Evolutionary conservation across 2,113 vertebrate genomes (phyloP).

Genomic region (Alosa alosa): DNA sequence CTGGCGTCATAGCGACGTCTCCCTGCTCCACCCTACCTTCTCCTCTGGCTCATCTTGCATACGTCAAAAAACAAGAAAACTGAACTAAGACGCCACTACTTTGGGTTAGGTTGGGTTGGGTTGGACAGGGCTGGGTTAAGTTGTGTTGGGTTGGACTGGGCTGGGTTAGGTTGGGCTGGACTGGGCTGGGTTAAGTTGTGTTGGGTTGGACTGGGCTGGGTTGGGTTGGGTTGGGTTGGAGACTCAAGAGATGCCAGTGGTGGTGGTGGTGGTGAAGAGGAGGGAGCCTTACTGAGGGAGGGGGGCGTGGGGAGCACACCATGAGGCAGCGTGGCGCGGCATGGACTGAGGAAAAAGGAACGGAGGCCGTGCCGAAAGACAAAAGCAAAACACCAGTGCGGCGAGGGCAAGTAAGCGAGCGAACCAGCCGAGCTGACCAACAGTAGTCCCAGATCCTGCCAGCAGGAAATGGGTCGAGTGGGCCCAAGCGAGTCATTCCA

Average conservation of each 20-base stretch:
- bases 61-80: neutral
- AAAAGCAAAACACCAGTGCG: neutral
- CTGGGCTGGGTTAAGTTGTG: no score
- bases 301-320: neutral
- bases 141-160: no score
- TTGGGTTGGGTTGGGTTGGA: neutral
- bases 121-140: neutral
- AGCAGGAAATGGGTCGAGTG: constrained; percentile 78
- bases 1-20: neutral
- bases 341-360: neutral
- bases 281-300: no score
- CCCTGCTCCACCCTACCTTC: neutral
- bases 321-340: neutral
- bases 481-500: constrained; percentile 16
- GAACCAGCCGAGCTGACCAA: neutral
- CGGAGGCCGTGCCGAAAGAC: neutral
- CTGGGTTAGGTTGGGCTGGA: no score
- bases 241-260: neutral
- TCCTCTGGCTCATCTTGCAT: neutral
- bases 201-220: no score
- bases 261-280: no score
- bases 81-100: neutral
- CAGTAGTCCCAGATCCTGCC: constrained; percentile 75
- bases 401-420: no score
- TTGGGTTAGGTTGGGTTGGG: neutral